Percentiles rank a stretch among this genome's conserved stretches.
These are phyloP conservation scores for Caenorhabditis wallacei DNA, from an alignment of 2,888 invertebrate genomes.

Conservation along the genomic window DNA sequence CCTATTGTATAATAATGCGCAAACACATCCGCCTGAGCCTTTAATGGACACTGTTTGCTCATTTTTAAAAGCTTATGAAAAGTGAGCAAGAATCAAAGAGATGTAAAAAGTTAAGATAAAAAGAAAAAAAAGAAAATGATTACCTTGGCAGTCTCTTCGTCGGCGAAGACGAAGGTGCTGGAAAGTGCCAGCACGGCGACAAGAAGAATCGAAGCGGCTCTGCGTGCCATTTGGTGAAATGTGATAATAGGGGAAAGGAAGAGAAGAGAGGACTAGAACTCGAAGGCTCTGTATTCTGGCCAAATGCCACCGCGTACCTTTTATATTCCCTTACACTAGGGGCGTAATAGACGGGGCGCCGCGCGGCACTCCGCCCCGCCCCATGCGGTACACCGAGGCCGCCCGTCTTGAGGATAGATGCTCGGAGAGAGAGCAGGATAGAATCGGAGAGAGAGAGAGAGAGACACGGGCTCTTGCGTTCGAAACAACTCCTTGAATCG, in stretches of 20 bases:
- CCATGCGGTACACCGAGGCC: slow-evolving; percentile 47
- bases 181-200: slow-evolving; percentile 63
- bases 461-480: not conserved
- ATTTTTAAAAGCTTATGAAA: not conserved
- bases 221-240: slow-evolving; percentile 56
- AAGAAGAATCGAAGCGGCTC: slow-evolving; percentile 48
- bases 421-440: not conserved
- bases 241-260: slow-evolving; percentile 10
- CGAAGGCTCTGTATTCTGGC: slow-evolving; percentile 43
- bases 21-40: not conserved
- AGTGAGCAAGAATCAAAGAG: not conserved
- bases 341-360: slow-evolving; percentile 8
- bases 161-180: slow-evolving; percentile 56
- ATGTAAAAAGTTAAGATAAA: not conserved
- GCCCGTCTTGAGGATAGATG: not conserved
- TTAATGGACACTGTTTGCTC: slow-evolving; percentile 8
- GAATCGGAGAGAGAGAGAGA: not conserved
- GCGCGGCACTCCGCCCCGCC: slow-evolving; percentile 24
- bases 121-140: not conserved
- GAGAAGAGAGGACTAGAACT: slow-evolving; percentile 36
- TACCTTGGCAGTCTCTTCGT: slow-evolving; percentile 64
- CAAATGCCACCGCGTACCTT: slow-evolving; percentile 32
- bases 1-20: not conserved
- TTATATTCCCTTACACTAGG: slow-evolving; percentile 27
- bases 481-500: slow-evolving; percentile 50